Base-by-base conservation (phyloP, 92 coral and sea anemone species). In the Hydrozoanthus gracilis region DNA sequence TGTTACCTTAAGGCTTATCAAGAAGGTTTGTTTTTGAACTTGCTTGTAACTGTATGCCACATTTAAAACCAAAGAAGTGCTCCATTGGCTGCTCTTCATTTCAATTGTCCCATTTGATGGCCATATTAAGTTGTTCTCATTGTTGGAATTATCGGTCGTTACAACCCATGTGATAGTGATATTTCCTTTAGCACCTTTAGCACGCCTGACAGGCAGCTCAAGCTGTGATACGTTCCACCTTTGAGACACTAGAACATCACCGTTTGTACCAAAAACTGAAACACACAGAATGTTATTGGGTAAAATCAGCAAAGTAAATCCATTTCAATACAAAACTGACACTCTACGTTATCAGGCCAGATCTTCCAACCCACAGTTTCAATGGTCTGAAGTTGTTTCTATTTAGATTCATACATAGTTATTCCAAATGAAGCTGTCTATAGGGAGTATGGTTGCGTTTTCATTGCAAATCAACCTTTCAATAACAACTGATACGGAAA, bases 131-230 rank as follows among this genome's bases (percentile, higher is more conserved):
- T 84, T 78, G 39, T 27, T 27, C 39, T 27, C 39, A 52, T 83
- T n/a, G 17, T 75, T 64, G 15, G 99, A 78, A 39, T 87, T 76
- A 88, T 93, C 91, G 86, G 88, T 90, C 50, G 73, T 84, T 20
- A 92, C 85, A 35, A 91, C 89, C 99, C 99, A 96, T 52, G 78
- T 71, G 69, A 95, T 92, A 20, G 88, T 91, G 35, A 96, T 86
- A 87, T 87, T 79, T 9, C 99, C 99, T 12, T 89, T 88, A 5
- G 99, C 86, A 13, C 99, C 99, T 83, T 96, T 96, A 4, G 94
- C 96, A 83, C 99, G 91, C 58, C 90, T 88, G 73, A 96, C 79
- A 15, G 96, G 93, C 71, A 96, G 90, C 51, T 93, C 93, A 7
- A 96, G 90, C 56, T 89, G 80, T 5, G 86, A 85, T 69, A 86